Percentiles rank a stretch among this genome's conserved stretches.
These are phyloP conservation scores for Muschampia plurimacula DNA, from an alignment of 2,888 invertebrate species.

Conservation along the genomic window DNA sequence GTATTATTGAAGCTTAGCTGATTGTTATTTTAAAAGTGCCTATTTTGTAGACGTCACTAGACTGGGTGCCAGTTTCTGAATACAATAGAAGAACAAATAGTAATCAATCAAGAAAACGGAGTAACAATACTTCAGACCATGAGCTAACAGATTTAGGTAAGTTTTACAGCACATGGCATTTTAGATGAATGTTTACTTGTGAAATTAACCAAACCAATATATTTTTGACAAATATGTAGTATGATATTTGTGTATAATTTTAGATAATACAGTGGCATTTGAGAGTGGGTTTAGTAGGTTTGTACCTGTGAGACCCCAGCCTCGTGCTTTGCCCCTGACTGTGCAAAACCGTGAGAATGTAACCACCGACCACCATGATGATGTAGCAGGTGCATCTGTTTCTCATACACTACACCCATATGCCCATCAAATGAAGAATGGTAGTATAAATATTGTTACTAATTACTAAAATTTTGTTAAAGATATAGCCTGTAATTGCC, in stretches of 20 bases:
- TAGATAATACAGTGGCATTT: constrained; percentile 77
- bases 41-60: constrained; percentile 77
- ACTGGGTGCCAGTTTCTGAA: constrained; percentile 84
- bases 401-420: constrained; percentile 76
- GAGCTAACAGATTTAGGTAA: constrained; percentile 81
- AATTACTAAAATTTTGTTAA: neutral
- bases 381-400: constrained; percentile 66
- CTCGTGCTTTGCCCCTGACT: constrained; percentile 74
- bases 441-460: constrained; percentile 51
- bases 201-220: constrained; percentile 10
- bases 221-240: constrained; percentile 19
- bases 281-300: constrained; percentile 82
- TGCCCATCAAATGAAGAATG: constrained; percentile 80
- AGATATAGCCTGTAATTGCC: too few relatives aligned
- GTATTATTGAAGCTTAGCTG: constrained; percentile 24
- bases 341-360: constrained; percentile 76
- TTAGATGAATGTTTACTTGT: constrained; percentile 4
- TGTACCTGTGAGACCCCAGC: constrained; percentile 82
- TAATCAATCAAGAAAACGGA: constrained; percentile 78
- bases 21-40: constrained; percentile 40
- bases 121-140: constrained; percentile 80
- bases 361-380: constrained; percentile 70
- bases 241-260: constrained; percentile 48
- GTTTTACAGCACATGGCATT: constrained; percentile 41
- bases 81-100: constrained; percentile 79